A percentile compares a stretch with the other conserved stretches of the same genome.
Conservation (phyloP, 2,113 vertebrate species). For the Lontra canadensis region DNA sequence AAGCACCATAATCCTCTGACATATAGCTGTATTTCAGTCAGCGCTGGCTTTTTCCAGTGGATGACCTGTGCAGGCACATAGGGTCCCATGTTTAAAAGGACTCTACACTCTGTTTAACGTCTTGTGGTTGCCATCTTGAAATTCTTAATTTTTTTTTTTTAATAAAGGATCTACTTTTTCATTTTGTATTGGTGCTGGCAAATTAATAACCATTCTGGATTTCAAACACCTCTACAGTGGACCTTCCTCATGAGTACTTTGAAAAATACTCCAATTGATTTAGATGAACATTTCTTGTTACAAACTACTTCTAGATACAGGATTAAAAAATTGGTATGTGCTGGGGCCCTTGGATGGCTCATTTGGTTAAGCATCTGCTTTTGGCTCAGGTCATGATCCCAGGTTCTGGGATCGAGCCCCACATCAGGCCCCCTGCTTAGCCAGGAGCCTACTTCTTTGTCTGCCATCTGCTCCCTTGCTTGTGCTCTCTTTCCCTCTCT, state of each 20-base stretch:
- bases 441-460: too few species aligned
- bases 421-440: too few species aligned
- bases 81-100: not conserved
- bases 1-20: not conserved
- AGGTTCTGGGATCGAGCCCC: too few species aligned
- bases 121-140: not conserved
- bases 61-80: not conserved
- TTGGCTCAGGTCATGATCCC: too few species aligned
- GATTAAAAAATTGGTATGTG: not conserved
- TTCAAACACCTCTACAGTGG: not conserved
- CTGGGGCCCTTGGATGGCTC: too few species aligned
- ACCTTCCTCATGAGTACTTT: not conserved
- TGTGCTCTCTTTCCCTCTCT: too few species aligned
- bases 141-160: not conserved
- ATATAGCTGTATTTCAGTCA: not conserved
- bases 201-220: not conserved
- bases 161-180: not conserved
- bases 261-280: not conserved
- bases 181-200: not conserved
- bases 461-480: too few species aligned
- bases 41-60: not conserved
- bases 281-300: not conserved
- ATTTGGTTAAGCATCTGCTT: too few species aligned
- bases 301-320: not conserved
- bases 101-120: not conserved